Evolutionary conservation across 2,113 vertebrate species (phyloP), one percentile per base, ranked within the genome.

Genomic region (Trogon melanurus): DNA sequence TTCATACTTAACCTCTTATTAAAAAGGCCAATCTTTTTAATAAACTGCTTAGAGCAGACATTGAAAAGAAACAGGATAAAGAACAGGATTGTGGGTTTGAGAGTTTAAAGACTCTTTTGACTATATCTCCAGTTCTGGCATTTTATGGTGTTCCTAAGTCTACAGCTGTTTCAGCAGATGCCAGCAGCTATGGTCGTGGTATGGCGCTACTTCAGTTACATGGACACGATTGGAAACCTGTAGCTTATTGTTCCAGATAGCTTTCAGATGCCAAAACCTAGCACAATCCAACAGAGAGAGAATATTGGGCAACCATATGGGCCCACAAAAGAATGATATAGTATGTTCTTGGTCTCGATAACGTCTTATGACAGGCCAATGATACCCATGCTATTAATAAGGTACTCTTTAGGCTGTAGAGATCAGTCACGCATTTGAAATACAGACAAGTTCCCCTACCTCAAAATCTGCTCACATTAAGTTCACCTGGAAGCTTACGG

Each of bases 131-230:
- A 58, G 88, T 92, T 71, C 96, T 96, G 79, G 71, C 88, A 78
- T 96, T 95, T 95, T 97, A 96, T 89, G 88, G 94, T 92, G 61
- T 89, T 73, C 89, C 80, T 66, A 91, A 95, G 57, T 54, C 95
- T 96, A 97, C 96, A 83, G 93, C 87, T 81, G 96, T 96, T 93
- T 96, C 94, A 95, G 95, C 95, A 91, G 97, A 97, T 89, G 94
- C 95, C 73, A 97, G 81, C 85, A 96, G 89, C 81, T 96, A 97
- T 94, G 86, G 94, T 80, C 92, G 94, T 89, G 69, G 95, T 94
- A 96, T 95, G 75, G 95, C 97, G 70, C 93, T 97, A 70, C 79
- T 97, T 65, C 93, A 97, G 84, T 90, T 92, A 93, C 94, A 96
- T 70, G 91, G 97, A 94, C 95, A 95, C 74, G 82, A 96, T 82